Evolutionary conservation across 2,888 invertebrate species (phyloP).

Genomic region (Megastigmus dorsalis): DNA sequence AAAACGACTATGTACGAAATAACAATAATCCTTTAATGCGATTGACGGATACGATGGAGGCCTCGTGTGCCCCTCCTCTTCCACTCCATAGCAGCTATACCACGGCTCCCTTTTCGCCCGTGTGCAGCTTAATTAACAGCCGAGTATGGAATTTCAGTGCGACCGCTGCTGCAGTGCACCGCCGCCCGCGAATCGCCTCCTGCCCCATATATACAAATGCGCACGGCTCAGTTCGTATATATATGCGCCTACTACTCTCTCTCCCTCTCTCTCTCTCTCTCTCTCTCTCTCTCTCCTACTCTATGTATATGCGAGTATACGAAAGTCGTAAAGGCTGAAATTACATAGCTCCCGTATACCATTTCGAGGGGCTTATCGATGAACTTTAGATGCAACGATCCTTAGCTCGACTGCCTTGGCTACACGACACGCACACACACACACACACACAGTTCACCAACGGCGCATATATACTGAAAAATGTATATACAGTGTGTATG

Average conservation of each 20-base stretch:
- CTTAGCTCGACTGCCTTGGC: conserved; percentile 30
- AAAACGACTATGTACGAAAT: conserved; percentile 4
- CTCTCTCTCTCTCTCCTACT: no score
- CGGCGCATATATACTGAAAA: no score
- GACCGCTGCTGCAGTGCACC: no score
- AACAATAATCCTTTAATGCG: conserved; percentile 30
- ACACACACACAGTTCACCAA: no score
- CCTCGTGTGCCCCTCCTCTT: not conserved
- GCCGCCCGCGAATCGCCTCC: conserved; percentile 21
- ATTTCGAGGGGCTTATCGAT: conserved; percentile 57
- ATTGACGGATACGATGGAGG: conserved; percentile 14
- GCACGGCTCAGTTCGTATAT: no score
- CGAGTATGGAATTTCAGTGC: conserved; percentile 63
- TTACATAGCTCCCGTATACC: conserved; percentile 62
- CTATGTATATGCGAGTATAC: no score
- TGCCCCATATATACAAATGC: no score
- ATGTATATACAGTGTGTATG: no score
- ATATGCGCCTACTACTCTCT: no score
- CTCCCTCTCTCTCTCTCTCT: no score
- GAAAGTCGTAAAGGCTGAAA: conserved; percentile 61
- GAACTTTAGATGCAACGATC: conserved; percentile 59
- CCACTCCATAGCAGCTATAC: no score
- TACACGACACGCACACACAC: not conserved
- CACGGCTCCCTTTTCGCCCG: no score
- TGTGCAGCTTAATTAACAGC: conserved; percentile 54